Base-by-base conservation (phyloP, 2,113 vertebrate genomes). In the Pollachius pollachius region DNA sequence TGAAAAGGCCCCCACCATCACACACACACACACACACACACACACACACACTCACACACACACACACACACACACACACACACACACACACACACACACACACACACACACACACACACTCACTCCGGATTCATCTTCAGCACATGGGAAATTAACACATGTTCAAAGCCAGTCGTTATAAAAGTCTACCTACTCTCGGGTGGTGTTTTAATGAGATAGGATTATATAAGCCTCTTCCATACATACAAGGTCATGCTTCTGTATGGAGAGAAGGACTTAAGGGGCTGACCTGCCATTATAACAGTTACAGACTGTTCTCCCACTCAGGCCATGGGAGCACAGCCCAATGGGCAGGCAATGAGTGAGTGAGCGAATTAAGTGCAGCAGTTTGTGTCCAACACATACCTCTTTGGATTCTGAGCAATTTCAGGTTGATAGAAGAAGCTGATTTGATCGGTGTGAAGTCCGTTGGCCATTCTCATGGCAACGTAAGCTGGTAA, bases 391-490 rank as follows among this genome's bases (percentile, higher is more conserved):
- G 54, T 12, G 59, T 17, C 18, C 5, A 3, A 3, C 81, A 88
- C 84, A 85, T 77, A 88, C 86, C 84, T 88, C 86, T 86, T 86
- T 67, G 81, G 41, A 82, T 80, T 85, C 71, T 86, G 76, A 81
- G 79, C 78, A 80, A 72, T 83, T 80, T 88, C 86, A 72, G 84
- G 82, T 75, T 81, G 86, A 77, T 86, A 86, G 82, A 86, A 85
- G 84, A 84, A 88, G 86, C 77, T 88, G 81, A 81, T 86, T 86
- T 85, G 86, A 83, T 86, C 83, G 80, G 77, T 81, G 70, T 84
- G 79, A 62, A 80, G 86, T 76, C 86, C 83, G 75, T 77, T 79
- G 83, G 84, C 82, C 86, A 88, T 88, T 85, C 79, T 85, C 74
- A 76, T 74, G 82, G 74, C 80, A 84, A 85, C 79, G 79, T 72